Base-by-base conservation (phyloP, 2,797 vertebrate genomes). In the Hapalemur alaotrensis region DNA sequence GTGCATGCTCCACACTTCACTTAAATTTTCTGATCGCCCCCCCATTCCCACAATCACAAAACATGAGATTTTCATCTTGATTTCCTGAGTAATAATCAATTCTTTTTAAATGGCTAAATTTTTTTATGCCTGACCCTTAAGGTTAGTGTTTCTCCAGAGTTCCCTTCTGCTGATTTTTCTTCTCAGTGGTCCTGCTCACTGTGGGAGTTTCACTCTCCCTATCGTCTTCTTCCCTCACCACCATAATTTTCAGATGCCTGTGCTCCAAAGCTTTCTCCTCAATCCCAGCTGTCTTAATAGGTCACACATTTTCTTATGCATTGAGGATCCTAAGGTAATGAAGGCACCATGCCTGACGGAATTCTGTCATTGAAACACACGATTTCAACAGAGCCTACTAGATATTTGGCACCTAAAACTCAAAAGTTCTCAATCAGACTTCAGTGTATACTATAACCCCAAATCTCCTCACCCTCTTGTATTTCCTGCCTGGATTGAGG, bases 381-480 rank as follows among this genome's bases (percentile, higher is more conserved):
- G 46, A 23, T 87, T 78, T 79, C n/a, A 32, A 7, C 38, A 83
- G 67, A 32, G 0, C 2, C 9, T 32, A 28, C 15, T 46, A 65
- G 17, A 35, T 6, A 28, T 20, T 30, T 54, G 35, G 9, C 13
- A 23, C 1, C 69, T 67, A 38, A 82, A 79, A 25, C 8, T 67
- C 48, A 28, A 43, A 35, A 76, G 28, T 3, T 46, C 4, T 14
- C 61, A 35, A 30, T 43, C 3, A 43, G 52, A 61, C 2, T 17
- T 25, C 7, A 28, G 52, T 17, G 8, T 18, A n/a, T 87, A 18
- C 1, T n/a, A 76, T n/a, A 76, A 11, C 11, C 28, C 10, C 4
- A 41, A 41, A 23, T 0, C 0, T 38, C 12, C 1, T 70, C 12
- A 25, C 1, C 3, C 2, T 41, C 12, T 10, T 28, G 0, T n/a